These are phyloP conservation scores for Lophius americanus DNA, from an alignment of 2,797 vertebrate species.

Conservation along the genomic window DNA sequence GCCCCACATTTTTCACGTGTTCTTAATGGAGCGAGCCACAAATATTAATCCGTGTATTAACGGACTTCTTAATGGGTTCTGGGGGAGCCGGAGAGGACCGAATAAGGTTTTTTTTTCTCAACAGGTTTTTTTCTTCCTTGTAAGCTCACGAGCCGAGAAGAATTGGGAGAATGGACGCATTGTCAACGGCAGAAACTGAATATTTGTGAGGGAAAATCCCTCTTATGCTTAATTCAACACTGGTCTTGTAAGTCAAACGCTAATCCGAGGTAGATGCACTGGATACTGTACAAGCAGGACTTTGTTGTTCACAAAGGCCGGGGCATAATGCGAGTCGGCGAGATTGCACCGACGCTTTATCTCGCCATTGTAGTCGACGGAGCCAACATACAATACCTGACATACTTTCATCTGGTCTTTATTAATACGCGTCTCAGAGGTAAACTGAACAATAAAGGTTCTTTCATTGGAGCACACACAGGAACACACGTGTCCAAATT, in stretches of 20 bases:
- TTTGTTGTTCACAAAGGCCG: conserved; percentile 57
- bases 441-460: conserved; percentile 8
- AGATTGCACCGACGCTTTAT: conserved; percentile 56
- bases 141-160: conserved; percentile 44
- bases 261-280: conserved; percentile 30
- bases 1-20: conserved; percentile 36
- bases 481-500: background rate
- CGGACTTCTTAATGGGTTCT: conserved; percentile 52
- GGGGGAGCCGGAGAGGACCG: conserved; percentile 33
- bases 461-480: conserved; percentile 12
- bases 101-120: conserved; percentile 49
- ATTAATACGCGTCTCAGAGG: conserved; percentile 24
- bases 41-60: conserved; percentile 65
- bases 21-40: conserved; percentile 45
- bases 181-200: conserved; percentile 36
- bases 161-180: conserved; percentile 51
- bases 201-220: conserved; percentile 50
- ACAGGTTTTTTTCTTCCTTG: background rate
- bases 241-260: conserved; percentile 29
- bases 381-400: conserved; percentile 61
- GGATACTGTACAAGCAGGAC: conserved; percentile 40
- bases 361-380: conserved; percentile 43
- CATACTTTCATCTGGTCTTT: conserved; percentile 63
- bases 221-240: conserved; percentile 33
- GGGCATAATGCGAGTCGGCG: conserved; percentile 41